Evolutionary conservation across 2,797 vertebrate genomes (phyloP).

Genomic region (Peromyscus nudipes): DNA sequence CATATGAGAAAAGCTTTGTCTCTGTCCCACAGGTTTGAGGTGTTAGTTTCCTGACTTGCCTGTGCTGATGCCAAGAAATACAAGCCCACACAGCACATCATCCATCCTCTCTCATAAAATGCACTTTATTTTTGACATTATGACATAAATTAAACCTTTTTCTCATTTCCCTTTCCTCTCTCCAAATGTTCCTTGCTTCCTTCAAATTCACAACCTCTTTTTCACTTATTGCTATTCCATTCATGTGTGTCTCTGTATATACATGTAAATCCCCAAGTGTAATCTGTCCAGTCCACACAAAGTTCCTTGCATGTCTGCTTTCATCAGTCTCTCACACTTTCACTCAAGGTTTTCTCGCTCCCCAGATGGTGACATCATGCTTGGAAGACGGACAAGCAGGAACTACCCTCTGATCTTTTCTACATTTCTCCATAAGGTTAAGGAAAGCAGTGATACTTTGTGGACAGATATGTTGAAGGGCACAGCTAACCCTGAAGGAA

Average conservation of each 20-base stretch:
- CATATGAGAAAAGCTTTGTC: too few species aligned
- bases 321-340: neutral
- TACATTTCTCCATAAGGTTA: neutral
- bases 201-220: neutral
- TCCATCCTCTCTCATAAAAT: neutral
- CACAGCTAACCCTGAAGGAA: neutral
- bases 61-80: neutral
- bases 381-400: neutral
- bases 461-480: neutral
- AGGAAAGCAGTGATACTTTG: neutral
- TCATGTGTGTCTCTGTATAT: too few species aligned
- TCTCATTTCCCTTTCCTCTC: neutral
- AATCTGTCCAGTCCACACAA: too few species aligned
- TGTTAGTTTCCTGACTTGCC: neutral
- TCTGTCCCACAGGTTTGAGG: neutral
- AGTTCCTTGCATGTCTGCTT: too few species aligned
- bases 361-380: neutral
- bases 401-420: neutral
- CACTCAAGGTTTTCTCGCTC: neutral
- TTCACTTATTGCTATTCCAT: neutral
- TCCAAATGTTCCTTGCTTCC: too few species aligned
- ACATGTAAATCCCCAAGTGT: neutral
- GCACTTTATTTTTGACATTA: neutral
- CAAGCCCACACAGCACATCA: neutral
- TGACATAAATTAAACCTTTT: neutral